Percentiles rank a stretch among this genome's conserved stretches.
Evolutionary conservation across 2,113 vertebrate genomes (phyloP).

Genomic region (Catharus minimus): DNA sequence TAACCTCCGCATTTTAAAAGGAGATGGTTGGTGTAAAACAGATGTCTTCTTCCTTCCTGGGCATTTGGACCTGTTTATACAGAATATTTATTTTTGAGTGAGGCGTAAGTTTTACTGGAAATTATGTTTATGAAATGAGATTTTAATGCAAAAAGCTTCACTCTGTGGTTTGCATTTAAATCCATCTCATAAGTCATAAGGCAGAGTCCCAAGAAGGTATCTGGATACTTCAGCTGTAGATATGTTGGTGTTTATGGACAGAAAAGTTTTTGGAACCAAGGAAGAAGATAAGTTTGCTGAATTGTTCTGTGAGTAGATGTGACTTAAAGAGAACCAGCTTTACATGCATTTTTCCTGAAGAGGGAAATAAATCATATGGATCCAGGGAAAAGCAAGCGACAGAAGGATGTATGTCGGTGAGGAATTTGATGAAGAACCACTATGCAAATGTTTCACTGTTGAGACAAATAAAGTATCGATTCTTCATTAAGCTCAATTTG

Average conservation of each 20-base stretch:
- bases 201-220: not conserved
- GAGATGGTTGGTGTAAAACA: not conserved
- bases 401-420: not conserved
- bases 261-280: not conserved
- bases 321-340: not conserved
- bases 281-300: not conserved
- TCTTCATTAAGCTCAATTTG: not conserved
- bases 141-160: not conserved
- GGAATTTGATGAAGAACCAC: not conserved
- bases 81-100: not conserved
- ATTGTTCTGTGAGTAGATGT: not conserved
- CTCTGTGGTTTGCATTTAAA: conserved; percentile 3
- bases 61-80: not conserved
- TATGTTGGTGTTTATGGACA: not conserved
- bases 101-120: not conserved
- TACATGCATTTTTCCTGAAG: not conserved
- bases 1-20: not conserved
- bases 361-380: not conserved
- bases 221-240: not conserved
- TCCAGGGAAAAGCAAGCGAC: not conserved
- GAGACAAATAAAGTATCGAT: not conserved
- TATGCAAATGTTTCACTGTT: not conserved
- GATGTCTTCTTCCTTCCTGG: not conserved
- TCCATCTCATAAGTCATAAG: not conserved
- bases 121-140: not conserved